Evolutionary conservation across 2,888 invertebrate genomes (phyloP), one percentile per base, ranked within the genome.

Genomic region (Synanthedon tipuliformis): DNA sequence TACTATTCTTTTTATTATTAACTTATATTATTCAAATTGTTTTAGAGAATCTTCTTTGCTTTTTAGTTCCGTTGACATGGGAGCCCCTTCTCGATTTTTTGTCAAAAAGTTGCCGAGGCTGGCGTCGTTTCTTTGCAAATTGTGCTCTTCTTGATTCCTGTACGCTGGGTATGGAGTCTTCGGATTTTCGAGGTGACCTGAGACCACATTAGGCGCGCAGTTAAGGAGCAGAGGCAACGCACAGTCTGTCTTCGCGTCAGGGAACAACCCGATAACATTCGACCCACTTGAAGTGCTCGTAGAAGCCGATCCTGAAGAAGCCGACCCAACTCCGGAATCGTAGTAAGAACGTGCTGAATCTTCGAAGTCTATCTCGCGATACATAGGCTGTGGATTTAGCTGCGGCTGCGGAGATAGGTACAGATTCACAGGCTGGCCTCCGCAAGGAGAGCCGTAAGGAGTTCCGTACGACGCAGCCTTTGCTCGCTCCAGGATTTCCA

Each of bases 181-280:
- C 5, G 13, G 41, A 0, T 55, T 52, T 3, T 59, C 55, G 50
- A 71, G 48, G 48, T 66, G 63, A 0, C 72, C 71, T 12, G 62
- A 51, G 11, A 62, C 57, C 0, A 71, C 64, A 45, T 63, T 62
- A 0, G 72, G 69, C 4, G 68, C 57, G 52, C 72, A 71, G 59
- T 63, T 68, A 2, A 73, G 59, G 4, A 73, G 65, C 3, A 71
- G 51, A 1, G 72, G 72, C 2, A 66, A 53, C 16, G 59, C 61
- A 57, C 68, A 66, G 1, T 64, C 61, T 1, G 63, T 51, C 13
- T 62, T 60, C 5, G 65, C 64, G 48, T 60, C 55, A 2, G 68
- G 65, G 59, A 68, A 68, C n/a, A 66, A 5, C 3, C 66, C 66
- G 0, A 66, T 50, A 1, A 64, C 66, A 3, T 50, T 50, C 4